phyloP scores from a whole-genome alignment of 1,140 invertebrate genomes.

The Bombus fervidus region DNA sequence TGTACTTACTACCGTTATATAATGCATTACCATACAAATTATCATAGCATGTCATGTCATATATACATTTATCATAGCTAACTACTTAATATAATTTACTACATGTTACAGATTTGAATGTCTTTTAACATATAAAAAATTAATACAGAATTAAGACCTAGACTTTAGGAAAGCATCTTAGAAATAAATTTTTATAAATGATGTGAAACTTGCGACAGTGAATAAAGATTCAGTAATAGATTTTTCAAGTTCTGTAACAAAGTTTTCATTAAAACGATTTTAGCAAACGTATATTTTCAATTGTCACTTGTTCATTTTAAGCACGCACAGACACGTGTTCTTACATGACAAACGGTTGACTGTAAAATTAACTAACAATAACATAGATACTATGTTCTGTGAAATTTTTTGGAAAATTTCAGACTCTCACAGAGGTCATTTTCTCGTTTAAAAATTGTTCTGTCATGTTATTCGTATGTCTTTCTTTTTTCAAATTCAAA shows the following conservation, averaged over 20 bases:
- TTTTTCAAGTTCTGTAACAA: neutral
- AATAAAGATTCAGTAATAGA: neutral
- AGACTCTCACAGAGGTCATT: neutral
- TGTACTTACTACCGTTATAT: neutral
- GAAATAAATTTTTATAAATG: neutral
- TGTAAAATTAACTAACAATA: neutral
- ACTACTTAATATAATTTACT: neutral
- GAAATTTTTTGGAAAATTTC: neutral
- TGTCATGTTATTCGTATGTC: neutral
- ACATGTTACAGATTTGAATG: neutral
- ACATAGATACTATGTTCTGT: neutral
- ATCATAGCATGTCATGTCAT: neutral
- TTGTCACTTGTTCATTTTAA: neutral
- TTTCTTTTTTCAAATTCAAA: neutral
- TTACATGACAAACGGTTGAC: neutral
- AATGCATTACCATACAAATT: neutral
- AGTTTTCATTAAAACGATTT: neutral
- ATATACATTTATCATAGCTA: neutral
- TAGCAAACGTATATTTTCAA: neutral
- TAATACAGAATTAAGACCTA: neutral
- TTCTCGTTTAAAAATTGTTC: neutral
- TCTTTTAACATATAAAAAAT: neutral
- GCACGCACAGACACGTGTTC: neutral
- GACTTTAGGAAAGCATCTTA: neutral
- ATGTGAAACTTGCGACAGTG: neutral